Base-by-base conservation (phyloP, 1,140 invertebrate species). In the Drosophila novamexicana region DNA sequence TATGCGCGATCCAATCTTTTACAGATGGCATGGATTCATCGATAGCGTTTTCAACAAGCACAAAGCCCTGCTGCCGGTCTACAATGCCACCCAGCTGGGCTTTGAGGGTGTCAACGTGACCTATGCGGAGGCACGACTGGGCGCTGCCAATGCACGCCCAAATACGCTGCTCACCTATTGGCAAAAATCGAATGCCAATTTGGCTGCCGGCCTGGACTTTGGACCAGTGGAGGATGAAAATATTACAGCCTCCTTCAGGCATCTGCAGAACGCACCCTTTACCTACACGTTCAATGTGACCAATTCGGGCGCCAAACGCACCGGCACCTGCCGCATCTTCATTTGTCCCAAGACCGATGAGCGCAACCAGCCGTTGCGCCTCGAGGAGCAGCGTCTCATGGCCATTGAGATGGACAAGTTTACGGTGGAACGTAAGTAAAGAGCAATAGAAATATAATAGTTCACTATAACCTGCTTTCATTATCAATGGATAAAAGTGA, bases 1-100 rank as follows among this genome's bases (percentile, higher is more conserved):
- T 1, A 95, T 96, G 94, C 93, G 95, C 47, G 95, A 96, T 91
- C 95, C 95, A 0, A 93, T 95, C 65, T 96, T 96, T 91, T 96
- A 95, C 90, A 93, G 95, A 66, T 95, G 94, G 94, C 95, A 96
- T 77, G 94, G 94, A 7, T 95, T 94, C 76, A 93, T 96, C 37
- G 95, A 96, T 72, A 92, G 93, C 49, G 86, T 95, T 8, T 96
- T 95, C 93, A 94, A 95, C 74, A 93, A 94, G 67, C 94, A 94
- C 88, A 96, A 96, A 90, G 90, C 93, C 6, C 94, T 93, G 2
- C 85, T 97, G n/a, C 93, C 94, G 0, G 86, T 93, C n/a, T 97
- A 97, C 72, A 93, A 79, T 76, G 93, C 75, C 34, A 7, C n/a
- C 0, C 57, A 92, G 12, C 49, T 92, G 50, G 54, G 52, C 18